Conservation (phyloP, 1,140 invertebrate genomes). For the Anastatus disparis region DNA sequence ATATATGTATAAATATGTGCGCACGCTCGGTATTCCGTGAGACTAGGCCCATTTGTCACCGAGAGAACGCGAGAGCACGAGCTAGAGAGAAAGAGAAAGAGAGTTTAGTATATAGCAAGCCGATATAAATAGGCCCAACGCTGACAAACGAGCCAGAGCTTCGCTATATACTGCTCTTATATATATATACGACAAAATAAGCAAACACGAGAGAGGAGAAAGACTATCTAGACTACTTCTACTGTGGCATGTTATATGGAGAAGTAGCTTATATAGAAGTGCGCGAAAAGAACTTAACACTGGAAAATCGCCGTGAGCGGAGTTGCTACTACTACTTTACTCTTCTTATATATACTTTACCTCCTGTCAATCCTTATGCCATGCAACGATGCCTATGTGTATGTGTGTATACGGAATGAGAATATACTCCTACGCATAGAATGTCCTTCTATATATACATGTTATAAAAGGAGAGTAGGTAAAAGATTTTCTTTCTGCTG, state of each 20-base stretch:
- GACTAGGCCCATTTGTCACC: slow-evolving; percentile 60
- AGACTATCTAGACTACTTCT: not conserved
- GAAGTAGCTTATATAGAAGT: not conserved
- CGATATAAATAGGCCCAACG: slow-evolving; percentile 62
- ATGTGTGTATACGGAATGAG: too few relatives aligned
- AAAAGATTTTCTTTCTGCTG: too few relatives aligned
- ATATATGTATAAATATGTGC: too few relatives aligned
- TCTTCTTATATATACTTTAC: too few relatives aligned
- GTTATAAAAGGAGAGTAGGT: too few relatives aligned
- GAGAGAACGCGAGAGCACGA: slow-evolving; percentile 36
- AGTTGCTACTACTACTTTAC: too few relatives aligned
- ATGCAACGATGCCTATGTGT: too few relatives aligned
- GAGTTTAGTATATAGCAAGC: slow-evolving; percentile 41
- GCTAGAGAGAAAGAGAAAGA: not conserved
- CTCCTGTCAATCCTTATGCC: too few relatives aligned
- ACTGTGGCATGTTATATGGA: too few relatives aligned
- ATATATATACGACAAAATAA: slow-evolving; percentile 62
- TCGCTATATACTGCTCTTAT: slow-evolving; percentile 46
- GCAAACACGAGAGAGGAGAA: slow-evolving; percentile 50
- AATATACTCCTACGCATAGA: too few relatives aligned
- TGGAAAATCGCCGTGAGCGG: not conserved
- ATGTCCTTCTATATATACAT: too few relatives aligned
- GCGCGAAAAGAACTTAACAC: not conserved
- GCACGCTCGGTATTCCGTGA: slow-evolving; percentile 32
- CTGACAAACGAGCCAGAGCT: slow-evolving; percentile 64